Evolutionary conservation across 2,797 vertebrate species (phyloP).

Genomic region (Pipistrellus kuhlii): DNA sequence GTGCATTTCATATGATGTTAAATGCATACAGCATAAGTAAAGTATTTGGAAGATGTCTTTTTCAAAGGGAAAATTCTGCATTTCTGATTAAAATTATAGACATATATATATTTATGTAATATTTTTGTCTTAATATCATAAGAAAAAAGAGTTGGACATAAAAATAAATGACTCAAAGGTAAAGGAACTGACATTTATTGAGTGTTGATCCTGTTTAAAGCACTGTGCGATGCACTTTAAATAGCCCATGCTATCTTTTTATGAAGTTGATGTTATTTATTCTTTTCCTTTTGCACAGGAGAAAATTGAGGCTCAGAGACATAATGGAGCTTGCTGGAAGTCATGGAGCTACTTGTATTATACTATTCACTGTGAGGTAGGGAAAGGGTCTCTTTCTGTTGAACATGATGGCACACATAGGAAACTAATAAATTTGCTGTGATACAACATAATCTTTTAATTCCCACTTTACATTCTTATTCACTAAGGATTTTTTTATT

Average conservation of each 20-base stretch:
- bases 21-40: neutral
- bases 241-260: neutral
- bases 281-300: neutral
- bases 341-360: neutral
- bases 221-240: neutral
- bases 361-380: neutral
- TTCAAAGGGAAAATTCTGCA: neutral
- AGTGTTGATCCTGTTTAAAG: neutral
- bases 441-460: neutral
- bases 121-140: slow-evolving; percentile 33
- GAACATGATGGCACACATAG: neutral
- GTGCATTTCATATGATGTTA: neutral
- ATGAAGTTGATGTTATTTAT: slow-evolving; percentile 4
- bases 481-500: neutral
- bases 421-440: neutral
- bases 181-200: neutral
- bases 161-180: neutral
- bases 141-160: neutral
- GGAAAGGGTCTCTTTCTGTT: neutral
- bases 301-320: neutral
- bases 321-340: neutral
- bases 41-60: slow-evolving; percentile 13
- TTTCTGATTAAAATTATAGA: slow-evolving; percentile 35
- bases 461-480: slow-evolving; percentile 25
- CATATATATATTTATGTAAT: neutral